These are phyloP conservation scores for Mesorhabditis spiculigera DNA, from an alignment of 2,888 invertebrate genomes.

Conservation along the genomic window DNA sequence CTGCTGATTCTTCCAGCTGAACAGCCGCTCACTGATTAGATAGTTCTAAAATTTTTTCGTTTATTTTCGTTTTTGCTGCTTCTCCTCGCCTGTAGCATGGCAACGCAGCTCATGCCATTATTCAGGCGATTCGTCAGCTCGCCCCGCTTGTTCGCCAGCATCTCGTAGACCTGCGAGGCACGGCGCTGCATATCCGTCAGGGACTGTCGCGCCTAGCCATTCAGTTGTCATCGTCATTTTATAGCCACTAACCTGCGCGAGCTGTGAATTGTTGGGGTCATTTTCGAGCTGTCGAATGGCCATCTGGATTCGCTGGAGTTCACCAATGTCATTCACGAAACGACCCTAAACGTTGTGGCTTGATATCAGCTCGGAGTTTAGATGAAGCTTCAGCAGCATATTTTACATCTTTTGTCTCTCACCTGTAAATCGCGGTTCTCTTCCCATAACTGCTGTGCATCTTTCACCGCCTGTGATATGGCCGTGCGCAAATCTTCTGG, in stretches of 20 bases:
- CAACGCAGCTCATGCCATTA: conserved; percentile 49
- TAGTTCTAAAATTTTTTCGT: conserved; percentile 40
- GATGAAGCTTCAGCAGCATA: neutral
- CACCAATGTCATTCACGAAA: conserved; percentile 54
- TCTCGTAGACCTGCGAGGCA: conserved; percentile 48
- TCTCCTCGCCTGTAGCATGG: conserved; percentile 29
- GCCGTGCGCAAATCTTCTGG: conserved; percentile 30
- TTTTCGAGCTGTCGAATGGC: conserved; percentile 46
- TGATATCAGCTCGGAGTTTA: neutral
- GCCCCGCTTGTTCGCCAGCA: conserved; percentile 21
- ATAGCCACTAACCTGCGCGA: neutral
- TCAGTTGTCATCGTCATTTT: neutral
- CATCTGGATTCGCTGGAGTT: conserved; percentile 53
- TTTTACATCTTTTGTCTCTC: neutral
- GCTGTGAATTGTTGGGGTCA: conserved; percentile 44
- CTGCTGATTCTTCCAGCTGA: conserved; percentile 57
- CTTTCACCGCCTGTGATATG: conserved; percentile 39
- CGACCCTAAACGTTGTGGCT: conserved; percentile 29
- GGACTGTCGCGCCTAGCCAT: conserved; percentile 18
- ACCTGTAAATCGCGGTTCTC: conserved; percentile 52
- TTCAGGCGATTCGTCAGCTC: conserved; percentile 44
- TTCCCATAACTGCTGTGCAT: conserved; percentile 52
- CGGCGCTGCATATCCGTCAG: conserved; percentile 47
- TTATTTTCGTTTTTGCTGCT: neutral
- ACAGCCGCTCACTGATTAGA: conserved; percentile 48